These are phyloP conservation scores for Caradrina clavipalpis DNA, from an alignment of 2,888 invertebrate species.

Conservation along the genomic window DNA sequence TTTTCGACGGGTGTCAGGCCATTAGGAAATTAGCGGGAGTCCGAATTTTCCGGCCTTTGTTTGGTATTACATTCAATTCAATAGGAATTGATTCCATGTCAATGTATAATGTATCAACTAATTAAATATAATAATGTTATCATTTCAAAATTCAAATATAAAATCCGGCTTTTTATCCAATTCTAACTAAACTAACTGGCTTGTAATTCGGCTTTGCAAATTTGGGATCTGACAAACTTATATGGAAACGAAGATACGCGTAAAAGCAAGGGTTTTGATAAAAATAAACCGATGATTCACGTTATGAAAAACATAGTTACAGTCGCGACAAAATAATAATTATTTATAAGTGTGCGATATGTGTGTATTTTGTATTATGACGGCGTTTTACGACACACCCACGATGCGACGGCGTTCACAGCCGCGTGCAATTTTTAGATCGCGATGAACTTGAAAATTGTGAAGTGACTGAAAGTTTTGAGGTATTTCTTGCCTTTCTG, in stretches of 20 bases:
- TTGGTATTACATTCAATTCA: too few relatives aligned
- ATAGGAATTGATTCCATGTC: too few relatives aligned
- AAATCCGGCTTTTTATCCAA: too few relatives aligned
- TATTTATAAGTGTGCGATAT: conserved; percentile 37
- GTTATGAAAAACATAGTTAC: conserved; percentile 22
- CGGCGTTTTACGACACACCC: conserved; percentile 49
- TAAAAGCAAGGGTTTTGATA: conserved; percentile 15
- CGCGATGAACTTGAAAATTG: conserved; percentile 22
- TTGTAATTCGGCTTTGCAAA: too few relatives aligned
- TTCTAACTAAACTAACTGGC: too few relatives aligned
- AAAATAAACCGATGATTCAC: conserved; percentile 41
- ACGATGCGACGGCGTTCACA: conserved; percentile 25
- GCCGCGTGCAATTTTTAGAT: conserved; percentile 32
- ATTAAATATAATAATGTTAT: too few relatives aligned
- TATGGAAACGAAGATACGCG: conserved; percentile 1
- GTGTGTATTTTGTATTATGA: conserved; percentile 37
- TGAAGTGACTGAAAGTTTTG: conserved; percentile 16
- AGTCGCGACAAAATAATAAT: conserved; percentile 32
- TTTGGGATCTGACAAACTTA: too few relatives aligned
- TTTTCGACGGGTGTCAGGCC: too few relatives aligned
- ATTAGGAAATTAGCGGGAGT: too few relatives aligned
- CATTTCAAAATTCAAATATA: too few relatives aligned
- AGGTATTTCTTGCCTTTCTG: background rate
- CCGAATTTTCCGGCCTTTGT: too few relatives aligned
- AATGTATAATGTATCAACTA: too few relatives aligned